Conservation (phyloP, 2,797 vertebrate species). For the Bradypus variegatus region DNA sequence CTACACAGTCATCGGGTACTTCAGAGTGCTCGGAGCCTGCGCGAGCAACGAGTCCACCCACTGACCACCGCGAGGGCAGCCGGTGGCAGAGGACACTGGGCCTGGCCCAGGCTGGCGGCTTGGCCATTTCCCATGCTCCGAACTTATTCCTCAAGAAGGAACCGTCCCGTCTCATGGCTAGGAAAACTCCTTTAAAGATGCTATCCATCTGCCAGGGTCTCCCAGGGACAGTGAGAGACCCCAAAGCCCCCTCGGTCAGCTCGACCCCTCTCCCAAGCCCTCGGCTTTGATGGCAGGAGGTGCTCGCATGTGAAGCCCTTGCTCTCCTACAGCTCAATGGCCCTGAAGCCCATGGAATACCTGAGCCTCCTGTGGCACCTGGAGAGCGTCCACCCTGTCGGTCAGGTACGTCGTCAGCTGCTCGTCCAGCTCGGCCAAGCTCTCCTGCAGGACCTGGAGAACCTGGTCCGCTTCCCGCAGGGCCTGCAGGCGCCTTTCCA, state of each 20-base stretch:
- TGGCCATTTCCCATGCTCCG: not conserved
- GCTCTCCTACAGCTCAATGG: not conserved
- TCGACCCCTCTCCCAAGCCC: not conserved
- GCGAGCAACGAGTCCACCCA: not conserved
- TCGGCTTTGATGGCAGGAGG: rapidly evolving
- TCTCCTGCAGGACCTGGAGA: constrained; percentile 87
- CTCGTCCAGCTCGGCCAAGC: constrained; percentile 87
- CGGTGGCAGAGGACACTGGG: too few species aligned
- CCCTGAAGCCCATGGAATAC: constrained; percentile 66
- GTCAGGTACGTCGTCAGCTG: constrained; percentile 94
- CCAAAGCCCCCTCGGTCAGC: not conserved
- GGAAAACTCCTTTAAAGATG: not conserved
- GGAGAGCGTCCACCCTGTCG: constrained; percentile 91
- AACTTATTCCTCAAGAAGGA: not conserved
- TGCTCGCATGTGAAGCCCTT: not conserved
- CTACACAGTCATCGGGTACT: too few species aligned
- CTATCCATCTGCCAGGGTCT: not conserved
- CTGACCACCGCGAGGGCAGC: too few species aligned
- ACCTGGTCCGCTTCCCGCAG: constrained; percentile 85
- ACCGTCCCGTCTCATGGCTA: not conserved
- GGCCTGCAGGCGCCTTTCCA: constrained; percentile 88
- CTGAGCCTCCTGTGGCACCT: constrained; percentile 94
- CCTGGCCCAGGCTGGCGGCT: too few species aligned
- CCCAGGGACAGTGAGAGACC: not conserved
- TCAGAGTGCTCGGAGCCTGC: not conserved